Percentiles rank a stretch among this genome's conserved stretches.
Evolutionary conservation across 1,140 invertebrate genomes (phyloP).

Genomic region (Stegodyphus dumicola): DNA sequence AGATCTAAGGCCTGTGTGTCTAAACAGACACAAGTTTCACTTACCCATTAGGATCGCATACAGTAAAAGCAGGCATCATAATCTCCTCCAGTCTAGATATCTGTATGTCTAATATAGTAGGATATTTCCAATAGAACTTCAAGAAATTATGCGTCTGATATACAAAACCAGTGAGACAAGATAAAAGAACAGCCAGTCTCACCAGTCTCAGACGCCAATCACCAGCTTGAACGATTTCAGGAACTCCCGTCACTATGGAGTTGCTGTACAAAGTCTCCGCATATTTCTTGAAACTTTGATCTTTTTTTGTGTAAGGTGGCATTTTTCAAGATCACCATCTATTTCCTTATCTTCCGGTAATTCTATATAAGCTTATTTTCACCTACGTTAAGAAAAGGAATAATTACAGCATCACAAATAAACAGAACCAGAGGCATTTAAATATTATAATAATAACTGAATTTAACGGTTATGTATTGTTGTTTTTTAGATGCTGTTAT

Average conservation of each 20-base stretch:
- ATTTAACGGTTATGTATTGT: no score
- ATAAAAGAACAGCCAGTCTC: not conserved
- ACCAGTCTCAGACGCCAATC: not conserved
- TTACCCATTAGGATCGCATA: conserved; percentile 11
- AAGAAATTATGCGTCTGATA: conserved; percentile 8
- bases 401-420: no score
- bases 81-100: conserved; percentile 1
- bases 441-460: no score
- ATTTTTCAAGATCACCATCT: no score
- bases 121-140: not conserved
- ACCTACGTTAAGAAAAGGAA: no score
- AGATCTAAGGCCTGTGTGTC: no score
- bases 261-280: conserved; percentile 7
- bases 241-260: conserved; percentile 3
- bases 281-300: not conserved
- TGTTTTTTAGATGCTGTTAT: no score
- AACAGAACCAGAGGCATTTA: no score
- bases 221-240: not conserved
- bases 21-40: no score
- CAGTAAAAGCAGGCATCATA: conserved; percentile 18
- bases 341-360: no score
- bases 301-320: not conserved
- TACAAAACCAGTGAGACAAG: not conserved
- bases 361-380: no score
- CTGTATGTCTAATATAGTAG: not conserved